Evolutionary conservation across 2,888 invertebrate genomes (phyloP).

Genomic region (Heteropelma amictum): DNA sequence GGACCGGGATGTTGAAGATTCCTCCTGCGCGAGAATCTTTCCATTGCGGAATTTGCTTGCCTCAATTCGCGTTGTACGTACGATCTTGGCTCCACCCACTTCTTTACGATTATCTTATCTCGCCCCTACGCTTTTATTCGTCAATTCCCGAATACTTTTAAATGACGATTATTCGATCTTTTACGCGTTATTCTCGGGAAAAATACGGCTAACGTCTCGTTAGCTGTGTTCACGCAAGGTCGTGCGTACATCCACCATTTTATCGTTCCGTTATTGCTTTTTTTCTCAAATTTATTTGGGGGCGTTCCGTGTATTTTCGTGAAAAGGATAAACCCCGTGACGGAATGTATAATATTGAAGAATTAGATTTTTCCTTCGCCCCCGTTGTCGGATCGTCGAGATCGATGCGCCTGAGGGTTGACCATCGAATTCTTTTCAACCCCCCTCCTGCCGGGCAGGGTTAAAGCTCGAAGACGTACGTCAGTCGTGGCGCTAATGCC

Average conservation of each 20-base stretch:
- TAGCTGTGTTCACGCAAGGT: too few species aligned
- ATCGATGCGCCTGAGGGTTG: constrained; percentile 13
- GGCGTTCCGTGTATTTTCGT: neutral
- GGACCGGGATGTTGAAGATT: constrained; percentile 26
- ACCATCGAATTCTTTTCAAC: constrained; percentile 28
- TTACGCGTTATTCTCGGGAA: too few species aligned
- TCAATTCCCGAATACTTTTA: neutral
- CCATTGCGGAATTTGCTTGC: constrained; percentile 50
- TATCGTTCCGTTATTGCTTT: too few species aligned
- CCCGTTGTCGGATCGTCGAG: neutral
- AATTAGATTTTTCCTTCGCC: constrained; percentile 5
- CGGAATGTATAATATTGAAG: constrained; percentile 1
- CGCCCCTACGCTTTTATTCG: constrained; percentile 6
- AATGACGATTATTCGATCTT: too few species aligned
- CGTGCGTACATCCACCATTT: too few species aligned
- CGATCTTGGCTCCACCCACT: constrained; percentile 60
- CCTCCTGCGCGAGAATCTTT: constrained; percentile 57
- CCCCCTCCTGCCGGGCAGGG: constrained; percentile 40
- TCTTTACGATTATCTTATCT: constrained; percentile 36
- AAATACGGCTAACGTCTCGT: too few species aligned
- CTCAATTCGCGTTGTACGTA: constrained; percentile 20
- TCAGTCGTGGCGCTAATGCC: constrained; percentile 54
- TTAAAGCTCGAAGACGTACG: constrained; percentile 56
- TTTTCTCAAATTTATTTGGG: neutral
- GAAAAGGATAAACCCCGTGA: neutral